Evolutionary conservation across 92 coral and sea anemone species (phyloP).

Genomic region (Scolanthus callimorphus): DNA sequence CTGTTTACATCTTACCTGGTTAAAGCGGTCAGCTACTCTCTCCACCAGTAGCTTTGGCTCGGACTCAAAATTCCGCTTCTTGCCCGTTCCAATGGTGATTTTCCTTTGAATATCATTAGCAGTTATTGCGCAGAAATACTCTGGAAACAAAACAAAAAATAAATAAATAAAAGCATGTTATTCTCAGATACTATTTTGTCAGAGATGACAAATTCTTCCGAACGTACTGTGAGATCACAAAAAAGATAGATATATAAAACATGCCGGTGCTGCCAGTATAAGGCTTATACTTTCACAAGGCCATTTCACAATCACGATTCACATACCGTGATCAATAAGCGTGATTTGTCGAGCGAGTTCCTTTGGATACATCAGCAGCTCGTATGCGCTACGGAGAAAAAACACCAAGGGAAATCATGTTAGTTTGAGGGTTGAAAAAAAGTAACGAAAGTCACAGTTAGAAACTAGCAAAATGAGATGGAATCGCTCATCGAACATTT

Average conservation of each 20-base stretch:
- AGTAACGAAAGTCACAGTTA: too few relatives aligned
- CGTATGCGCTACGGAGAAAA: conserved; percentile 69
- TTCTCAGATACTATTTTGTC: too few relatives aligned
- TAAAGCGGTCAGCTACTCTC: conserved; percentile 89
- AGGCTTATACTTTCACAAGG: too few relatives aligned
- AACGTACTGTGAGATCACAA: not conserved
- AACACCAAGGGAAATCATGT: too few relatives aligned
- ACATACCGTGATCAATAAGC: conserved; percentile 91
- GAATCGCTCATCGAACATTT: too few relatives aligned
- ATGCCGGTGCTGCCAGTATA: not conserved
- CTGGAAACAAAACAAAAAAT: conserved; percentile 12
- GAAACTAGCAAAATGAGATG: too few relatives aligned
- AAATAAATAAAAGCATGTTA: not conserved
- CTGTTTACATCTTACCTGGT: too few relatives aligned
- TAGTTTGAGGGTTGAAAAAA: too few relatives aligned
- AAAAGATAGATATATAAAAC: not conserved
- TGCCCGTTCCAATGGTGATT: conserved; percentile 80
- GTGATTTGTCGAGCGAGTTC: conserved; percentile 94
- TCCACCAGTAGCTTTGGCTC: conserved; percentile 75
- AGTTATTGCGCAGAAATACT: conserved; percentile 86
- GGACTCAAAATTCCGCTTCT: conserved; percentile 52
- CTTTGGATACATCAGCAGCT: conserved; percentile 81
- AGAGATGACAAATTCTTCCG: too few relatives aligned
- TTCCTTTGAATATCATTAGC: conserved; percentile 85
- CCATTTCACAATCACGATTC: too few relatives aligned